Percentiles rank a stretch among this genome's conserved stretches.
Evolutionary conservation across 2,797 vertebrate genomes (phyloP).

Genomic region (Eutrigla gurnardus): DNA sequence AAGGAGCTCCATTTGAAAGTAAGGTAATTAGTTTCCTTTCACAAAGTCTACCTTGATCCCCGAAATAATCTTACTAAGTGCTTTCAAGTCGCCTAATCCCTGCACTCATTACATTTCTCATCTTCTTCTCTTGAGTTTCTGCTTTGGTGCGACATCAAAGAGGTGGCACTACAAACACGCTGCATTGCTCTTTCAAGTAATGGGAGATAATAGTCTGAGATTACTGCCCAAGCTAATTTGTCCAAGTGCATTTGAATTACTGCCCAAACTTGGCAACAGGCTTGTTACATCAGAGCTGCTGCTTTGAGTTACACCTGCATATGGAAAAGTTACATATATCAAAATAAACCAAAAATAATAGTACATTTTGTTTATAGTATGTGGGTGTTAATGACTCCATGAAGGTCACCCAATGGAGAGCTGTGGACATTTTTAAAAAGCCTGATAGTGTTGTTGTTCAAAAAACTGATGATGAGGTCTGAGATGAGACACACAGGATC

Average conservation of each 20-base stretch:
- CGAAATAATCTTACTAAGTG: slow-evolving; percentile 46
- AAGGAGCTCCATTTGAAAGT: slow-evolving; percentile 14
- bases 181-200: slow-evolving; percentile 60
- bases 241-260: slow-evolving; percentile 39
- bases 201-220: slow-evolving; percentile 58
- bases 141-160: slow-evolving; percentile 74
- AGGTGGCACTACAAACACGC: slow-evolving; percentile 50
- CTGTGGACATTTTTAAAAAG: slow-evolving; percentile 16
- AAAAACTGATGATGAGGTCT: slow-evolving; percentile 1
- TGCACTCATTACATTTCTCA: slow-evolving; percentile 54
- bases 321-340: background rate
- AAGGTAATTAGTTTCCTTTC: slow-evolving; percentile 49
- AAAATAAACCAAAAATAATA: background rate
- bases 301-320: slow-evolving; percentile 46
- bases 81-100: slow-evolving; percentile 69
- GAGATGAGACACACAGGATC: slow-evolving; percentile 15
- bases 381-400: slow-evolving; percentile 15
- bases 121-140: slow-evolving; percentile 38
- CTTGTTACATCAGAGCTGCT: slow-evolving; percentile 32
- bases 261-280: slow-evolving; percentile 46
- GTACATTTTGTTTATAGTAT: background rate
- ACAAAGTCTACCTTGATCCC: slow-evolving; percentile 60
- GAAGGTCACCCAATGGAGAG: background rate
- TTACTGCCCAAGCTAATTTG: slow-evolving; percentile 61
- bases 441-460: slow-evolving; percentile 24